phyloP scores from a whole-genome alignment of 2,888 invertebrate genomes.

The Mesodorylaimus sp. region DNA sequence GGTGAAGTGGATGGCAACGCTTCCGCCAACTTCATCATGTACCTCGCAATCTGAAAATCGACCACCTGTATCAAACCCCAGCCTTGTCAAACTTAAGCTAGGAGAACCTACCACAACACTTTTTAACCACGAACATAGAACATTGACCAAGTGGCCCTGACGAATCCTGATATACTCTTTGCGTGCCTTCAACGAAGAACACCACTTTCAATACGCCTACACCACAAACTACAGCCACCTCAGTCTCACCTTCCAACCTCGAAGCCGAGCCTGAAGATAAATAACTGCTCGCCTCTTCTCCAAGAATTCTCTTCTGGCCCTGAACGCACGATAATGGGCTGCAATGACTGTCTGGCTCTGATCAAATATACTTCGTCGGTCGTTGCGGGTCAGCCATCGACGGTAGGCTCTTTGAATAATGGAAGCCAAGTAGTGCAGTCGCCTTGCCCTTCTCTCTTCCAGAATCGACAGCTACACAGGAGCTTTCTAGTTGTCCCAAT shows the following conservation, averaged over 20 bases:
- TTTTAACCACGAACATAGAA: too few relatives aligned
- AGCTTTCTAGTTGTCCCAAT: too few relatives aligned
- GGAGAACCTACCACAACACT: neutral
- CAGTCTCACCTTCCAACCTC: slow-evolving; percentile 3
- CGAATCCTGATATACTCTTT: too few relatives aligned
- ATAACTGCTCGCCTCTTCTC: neutral
- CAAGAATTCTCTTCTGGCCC: neutral
- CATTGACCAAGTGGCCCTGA: too few relatives aligned
- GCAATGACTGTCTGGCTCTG: neutral
- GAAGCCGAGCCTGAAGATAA: neutral
- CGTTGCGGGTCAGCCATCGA: neutral
- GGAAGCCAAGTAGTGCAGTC: neutral
- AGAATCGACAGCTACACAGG: too few relatives aligned
- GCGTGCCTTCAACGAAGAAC: too few relatives aligned
- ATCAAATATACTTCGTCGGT: neutral
- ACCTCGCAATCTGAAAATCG: neutral
- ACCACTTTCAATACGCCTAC: neutral
- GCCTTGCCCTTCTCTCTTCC: neutral
- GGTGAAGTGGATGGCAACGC: neutral
- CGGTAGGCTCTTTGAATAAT: neutral
- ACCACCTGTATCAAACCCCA: neutral
- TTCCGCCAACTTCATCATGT: neutral
- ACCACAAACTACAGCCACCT: neutral
- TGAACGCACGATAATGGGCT: neutral
- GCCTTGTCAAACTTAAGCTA: neutral